These are phyloP conservation scores for Solen grandis DNA, from an alignment of 1,140 invertebrate genomes.

Conservation along the genomic window DNA sequence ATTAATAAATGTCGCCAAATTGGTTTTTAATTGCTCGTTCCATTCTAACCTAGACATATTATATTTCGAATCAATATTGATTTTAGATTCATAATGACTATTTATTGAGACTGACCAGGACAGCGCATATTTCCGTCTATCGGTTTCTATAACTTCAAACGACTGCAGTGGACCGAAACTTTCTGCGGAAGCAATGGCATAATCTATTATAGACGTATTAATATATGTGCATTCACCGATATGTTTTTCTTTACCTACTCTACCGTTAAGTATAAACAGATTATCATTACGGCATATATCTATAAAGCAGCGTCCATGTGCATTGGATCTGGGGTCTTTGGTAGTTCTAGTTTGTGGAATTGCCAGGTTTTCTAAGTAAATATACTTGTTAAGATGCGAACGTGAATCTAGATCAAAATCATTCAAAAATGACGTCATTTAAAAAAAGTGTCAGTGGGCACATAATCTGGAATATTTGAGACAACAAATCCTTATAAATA, in stretches of 20 bases:
- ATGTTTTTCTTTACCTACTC: slow-evolving; percentile 6
- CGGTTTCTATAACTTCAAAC: too few species aligned
- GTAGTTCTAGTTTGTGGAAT: background rate
- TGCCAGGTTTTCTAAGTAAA: background rate
- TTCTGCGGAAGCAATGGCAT: background rate
- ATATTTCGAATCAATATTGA: too few species aligned
- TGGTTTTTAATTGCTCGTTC: slow-evolving; percentile 45
- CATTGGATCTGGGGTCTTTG: background rate
- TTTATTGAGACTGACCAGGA: too few species aligned
- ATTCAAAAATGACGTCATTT: background rate
- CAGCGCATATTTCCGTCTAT: too few species aligned
- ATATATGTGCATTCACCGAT: slow-evolving; percentile 6
- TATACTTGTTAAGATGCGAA: background rate
- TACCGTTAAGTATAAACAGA: slow-evolving; percentile 14
- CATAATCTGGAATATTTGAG: slow-evolving; percentile 6
- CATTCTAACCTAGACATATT: too few species aligned
- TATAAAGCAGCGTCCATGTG: background rate
- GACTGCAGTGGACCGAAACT: too few species aligned
- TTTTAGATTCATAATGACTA: too few species aligned
- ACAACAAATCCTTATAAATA: background rate
- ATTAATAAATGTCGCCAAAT: slow-evolving; percentile 25
- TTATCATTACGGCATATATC: slow-evolving; percentile 14
- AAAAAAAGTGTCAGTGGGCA: background rate
- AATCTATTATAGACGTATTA: background rate
- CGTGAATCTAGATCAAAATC: background rate